Percentiles rank a stretch among this genome's conserved stretches.
Conservation (phyloP, 64 coral and sea anemone genomes). For the Pocillopora damicornis region DNA sequence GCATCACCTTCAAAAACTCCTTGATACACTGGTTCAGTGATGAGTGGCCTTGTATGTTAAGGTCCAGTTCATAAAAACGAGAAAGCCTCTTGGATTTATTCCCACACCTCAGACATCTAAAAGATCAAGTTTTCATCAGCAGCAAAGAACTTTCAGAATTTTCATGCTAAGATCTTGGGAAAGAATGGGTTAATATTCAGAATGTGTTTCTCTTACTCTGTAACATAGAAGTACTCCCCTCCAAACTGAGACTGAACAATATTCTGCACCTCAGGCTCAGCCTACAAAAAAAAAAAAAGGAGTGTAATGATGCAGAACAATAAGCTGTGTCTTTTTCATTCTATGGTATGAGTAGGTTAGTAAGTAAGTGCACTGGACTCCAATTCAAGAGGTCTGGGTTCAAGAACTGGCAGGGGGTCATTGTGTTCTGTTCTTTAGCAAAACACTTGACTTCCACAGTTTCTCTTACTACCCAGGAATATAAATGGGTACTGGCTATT, state of each 20-base stretch:
- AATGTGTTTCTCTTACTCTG: slow-evolving; percentile 49
- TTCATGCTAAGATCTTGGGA: background rate
- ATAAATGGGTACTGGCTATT: too few species aligned
- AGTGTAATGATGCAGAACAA: too few species aligned
- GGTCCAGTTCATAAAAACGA: slow-evolving; percentile 90
- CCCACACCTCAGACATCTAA: slow-evolving; percentile 83
- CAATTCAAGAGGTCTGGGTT: background rate
- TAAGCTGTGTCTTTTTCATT: too few species aligned
- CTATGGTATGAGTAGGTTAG: too few species aligned
- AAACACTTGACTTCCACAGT: too few species aligned
- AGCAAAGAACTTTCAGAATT: background rate
- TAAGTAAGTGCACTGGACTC: background rate
- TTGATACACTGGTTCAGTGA: slow-evolving; percentile 92
- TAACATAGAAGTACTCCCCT: slow-evolving; percentile 89
- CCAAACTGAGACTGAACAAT: slow-evolving; percentile 94
- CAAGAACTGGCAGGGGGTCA: too few species aligned
- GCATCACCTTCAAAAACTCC: slow-evolving; percentile 88
- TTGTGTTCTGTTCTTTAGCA: too few species aligned
- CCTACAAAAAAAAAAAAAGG: slow-evolving; percentile 18
- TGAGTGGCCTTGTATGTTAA: slow-evolving; percentile 90
- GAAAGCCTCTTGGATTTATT: slow-evolving; percentile 84
- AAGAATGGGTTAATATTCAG: too few species aligned
- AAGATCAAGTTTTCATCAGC: background rate
- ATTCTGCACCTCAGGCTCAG: slow-evolving; percentile 73
- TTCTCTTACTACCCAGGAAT: too few species aligned